phyloP scores from a whole-genome alignment of 2,797 vertebrate species.

The Periparus ater region DNA sequence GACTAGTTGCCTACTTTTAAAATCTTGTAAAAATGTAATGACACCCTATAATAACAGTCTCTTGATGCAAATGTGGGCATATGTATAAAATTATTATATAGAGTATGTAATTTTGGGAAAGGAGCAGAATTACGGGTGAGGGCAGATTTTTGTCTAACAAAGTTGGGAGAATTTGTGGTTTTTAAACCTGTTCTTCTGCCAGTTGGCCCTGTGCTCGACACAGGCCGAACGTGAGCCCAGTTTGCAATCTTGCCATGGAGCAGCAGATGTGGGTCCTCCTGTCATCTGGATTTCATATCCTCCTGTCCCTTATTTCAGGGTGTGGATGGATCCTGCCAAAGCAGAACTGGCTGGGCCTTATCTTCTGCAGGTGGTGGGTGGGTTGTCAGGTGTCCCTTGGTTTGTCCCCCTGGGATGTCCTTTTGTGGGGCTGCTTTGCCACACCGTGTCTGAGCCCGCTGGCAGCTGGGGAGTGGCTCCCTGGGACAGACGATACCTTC shows the following conservation, averaged over 20 bases:
- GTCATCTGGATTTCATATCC: conserved; percentile 36
- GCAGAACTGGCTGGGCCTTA: conserved; percentile 1
- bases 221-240: neutral
- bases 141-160: neutral
- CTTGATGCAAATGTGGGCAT: neutral
- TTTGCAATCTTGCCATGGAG: neutral
- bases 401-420: neutral
- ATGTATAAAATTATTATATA: neutral
- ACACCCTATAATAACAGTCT: neutral
- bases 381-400: neutral
- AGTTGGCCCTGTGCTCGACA: neutral
- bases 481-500: neutral
- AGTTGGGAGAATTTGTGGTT: neutral
- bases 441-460: neutral
- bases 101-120: neutral
- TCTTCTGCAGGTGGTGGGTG: neutral
- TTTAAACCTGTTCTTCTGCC: neutral
- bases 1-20: neutral
- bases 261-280: neutral
- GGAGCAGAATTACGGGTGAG: neutral
- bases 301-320: neutral
- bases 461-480: neutral
- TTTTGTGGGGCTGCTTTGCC: neutral
- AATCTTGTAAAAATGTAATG: neutral
- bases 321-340: conserved; percentile 31